Base-by-base conservation (phyloP, 2,888 invertebrate species). In the Brachycybe producta region DNA sequence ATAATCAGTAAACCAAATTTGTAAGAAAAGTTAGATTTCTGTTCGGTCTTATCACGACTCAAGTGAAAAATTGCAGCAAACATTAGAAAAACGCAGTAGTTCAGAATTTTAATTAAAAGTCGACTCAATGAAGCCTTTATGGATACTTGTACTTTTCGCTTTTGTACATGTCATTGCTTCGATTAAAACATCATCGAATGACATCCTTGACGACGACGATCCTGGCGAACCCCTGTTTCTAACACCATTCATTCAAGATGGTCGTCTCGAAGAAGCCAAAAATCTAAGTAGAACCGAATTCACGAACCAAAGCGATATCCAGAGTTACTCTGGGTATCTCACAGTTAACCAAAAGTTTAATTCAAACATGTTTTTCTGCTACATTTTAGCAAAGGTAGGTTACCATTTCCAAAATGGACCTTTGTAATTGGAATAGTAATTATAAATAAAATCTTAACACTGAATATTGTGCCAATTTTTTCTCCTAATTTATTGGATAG, bases 351-450 rank as follows among this genome's bases (percentile, higher is more conserved):
- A 80, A 59, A 67, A 72, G 1, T 79, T 72, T 60, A 76, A 82
- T 58, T 85, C 87, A 0, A 87, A 90, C 62, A 73, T 84, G 67
- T 91, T 88, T 69, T 87, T 91, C 67, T 91, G 90, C 90, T 90
- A 83, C 63, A 88, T 90, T 64, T 87, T 87, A 0, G 78, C 86
- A 0, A 74, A 78, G 63, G 70, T 72, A 57, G 60, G 60, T 8
- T 19, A 23, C n/a, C n/a, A n/a, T 2, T 3, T 40, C 40, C 2
- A 40, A 1, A 26, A 26, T 40, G 24, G 24, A 15, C 23, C 15
- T 23, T 5, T 7, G 39, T 39, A 23, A 19, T n/a, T 24, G 23
- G 23, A 13, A 7, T 19, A 17, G 13, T 23, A 13, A 5, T 5
- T 40, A 26, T 40, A 24, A 23, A 2, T n/a, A 23, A 40, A 24